Percentiles rank a stretch among this genome's conserved stretches.
Evolutionary conservation across 1,140 invertebrate genomes (phyloP).

Genomic region (Euwallacea fornicatus): DNA sequence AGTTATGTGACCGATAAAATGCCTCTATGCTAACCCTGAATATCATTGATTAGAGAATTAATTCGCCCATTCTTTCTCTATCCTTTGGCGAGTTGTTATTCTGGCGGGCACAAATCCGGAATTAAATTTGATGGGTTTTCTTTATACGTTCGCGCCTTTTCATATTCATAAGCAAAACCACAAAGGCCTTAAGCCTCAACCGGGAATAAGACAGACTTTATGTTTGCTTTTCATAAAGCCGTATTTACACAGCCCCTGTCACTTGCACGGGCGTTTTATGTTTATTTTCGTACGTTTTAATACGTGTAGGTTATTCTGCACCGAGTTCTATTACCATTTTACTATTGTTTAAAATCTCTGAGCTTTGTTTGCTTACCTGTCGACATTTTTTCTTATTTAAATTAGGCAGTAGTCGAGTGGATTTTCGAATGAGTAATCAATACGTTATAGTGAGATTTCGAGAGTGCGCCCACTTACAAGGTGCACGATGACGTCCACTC

Average conservation of each 20-base stretch:
- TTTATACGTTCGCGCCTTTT: conserved; percentile 31
- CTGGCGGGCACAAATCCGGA: conserved; percentile 15
- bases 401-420: conserved; percentile 29
- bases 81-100: background rate
- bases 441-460: conserved; percentile 10
- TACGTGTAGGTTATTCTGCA: conserved; percentile 30
- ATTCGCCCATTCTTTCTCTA: no score
- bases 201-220: conserved; percentile 31
- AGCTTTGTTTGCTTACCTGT: conserved; percentile 34
- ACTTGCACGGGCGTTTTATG: conserved; percentile 31
- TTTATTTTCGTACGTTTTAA: conserved; percentile 34
- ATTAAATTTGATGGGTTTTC: conserved; percentile 32
- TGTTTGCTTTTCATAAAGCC: conserved; percentile 36
- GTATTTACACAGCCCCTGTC: conserved; percentile 36
- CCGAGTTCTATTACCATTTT: conserved; percentile 31
- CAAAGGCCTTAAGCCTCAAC: conserved; percentile 28
- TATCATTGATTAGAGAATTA: no score
- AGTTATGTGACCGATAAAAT: no score
- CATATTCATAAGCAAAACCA: conserved; percentile 34
- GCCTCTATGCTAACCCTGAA: no score
- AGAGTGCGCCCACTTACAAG: background rate
- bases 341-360: conserved; percentile 36
- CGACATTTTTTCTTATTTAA: conserved; percentile 36
- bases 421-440: conserved; percentile 36
- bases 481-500: background rate